phyloP scores from a whole-genome alignment of 2,797 vertebrate genomes.

The Anas bahamensis region DNA sequence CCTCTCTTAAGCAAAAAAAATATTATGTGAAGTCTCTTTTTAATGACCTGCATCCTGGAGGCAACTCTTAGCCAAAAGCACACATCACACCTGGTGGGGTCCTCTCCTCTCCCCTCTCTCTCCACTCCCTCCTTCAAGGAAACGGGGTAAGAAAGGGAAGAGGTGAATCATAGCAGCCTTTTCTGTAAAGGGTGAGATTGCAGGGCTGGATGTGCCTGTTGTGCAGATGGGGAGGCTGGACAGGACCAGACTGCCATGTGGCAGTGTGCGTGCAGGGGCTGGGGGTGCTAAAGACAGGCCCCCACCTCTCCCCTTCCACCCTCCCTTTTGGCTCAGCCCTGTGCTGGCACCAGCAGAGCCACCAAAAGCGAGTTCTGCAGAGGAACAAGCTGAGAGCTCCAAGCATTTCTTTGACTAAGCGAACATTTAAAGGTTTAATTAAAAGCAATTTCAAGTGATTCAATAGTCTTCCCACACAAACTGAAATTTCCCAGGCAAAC shows the following conservation, averaged over 20 bases:
- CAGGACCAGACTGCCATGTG: not conserved
- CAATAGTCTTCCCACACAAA: not conserved
- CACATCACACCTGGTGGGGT: rapidly evolving
- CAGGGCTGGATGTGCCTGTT: not conserved
- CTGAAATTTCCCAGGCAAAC: not conserved
- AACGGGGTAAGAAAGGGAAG: not conserved
- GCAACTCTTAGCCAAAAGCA: not conserved
- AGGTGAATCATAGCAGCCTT: not conserved
- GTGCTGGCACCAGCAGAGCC: not conserved
- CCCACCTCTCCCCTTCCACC: not conserved
- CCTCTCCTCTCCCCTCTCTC: not conserved
- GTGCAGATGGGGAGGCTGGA: not conserved
- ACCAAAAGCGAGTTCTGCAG: rapidly evolving
- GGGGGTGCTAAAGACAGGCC: not conserved
- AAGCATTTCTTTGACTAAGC: not conserved
- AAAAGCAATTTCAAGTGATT: not conserved
- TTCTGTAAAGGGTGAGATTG: not conserved
- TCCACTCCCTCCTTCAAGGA: rapidly evolving
- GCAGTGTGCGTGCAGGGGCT: rapidly evolving
- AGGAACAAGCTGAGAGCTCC: not conserved
- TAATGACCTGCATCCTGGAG: not conserved
- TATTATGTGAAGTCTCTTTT: not conserved
- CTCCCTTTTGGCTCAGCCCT: not conserved
- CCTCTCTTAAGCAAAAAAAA: not conserved
- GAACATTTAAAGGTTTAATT: conserved; percentile 46